Percentiles rank a stretch among this genome's conserved stretches.
Conservation (phyloP, 2,797 vertebrate genomes). For the Echiichthys vipera region DNA sequence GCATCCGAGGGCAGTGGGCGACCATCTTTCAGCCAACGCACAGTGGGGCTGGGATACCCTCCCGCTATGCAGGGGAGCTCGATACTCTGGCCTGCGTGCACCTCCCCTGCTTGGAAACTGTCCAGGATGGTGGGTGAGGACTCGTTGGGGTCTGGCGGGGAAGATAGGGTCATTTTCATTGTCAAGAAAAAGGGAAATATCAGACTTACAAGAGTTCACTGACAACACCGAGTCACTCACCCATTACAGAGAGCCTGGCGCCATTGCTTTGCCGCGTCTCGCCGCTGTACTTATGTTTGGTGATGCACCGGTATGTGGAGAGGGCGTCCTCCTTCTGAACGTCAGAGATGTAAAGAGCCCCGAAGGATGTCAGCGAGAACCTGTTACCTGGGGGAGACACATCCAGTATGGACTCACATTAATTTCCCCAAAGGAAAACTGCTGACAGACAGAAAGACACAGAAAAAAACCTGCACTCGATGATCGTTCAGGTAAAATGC, state of each 20-base stretch:
- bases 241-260: conserved; percentile 95
- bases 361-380: conserved; percentile 95
- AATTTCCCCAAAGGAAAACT: conserved; percentile 13
- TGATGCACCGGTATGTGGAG: conserved; percentile 98
- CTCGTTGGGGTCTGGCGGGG: conserved; percentile 89
- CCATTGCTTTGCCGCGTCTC: conserved; percentile 98
- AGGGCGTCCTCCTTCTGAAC: conserved; percentile 99
- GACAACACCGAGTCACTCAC: conserved; percentile 67
- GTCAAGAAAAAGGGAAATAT: conserved; percentile 11
- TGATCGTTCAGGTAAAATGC: conserved; percentile 47
- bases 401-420: conserved; percentile 26
- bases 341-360: conserved; percentile 98
- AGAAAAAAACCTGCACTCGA: conserved; percentile 7
- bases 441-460: conserved; percentile 16
- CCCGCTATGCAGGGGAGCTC: conserved; percentile 97
- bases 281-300: conserved; percentile 97
- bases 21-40: conserved; percentile 97
- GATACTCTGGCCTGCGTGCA: conserved; percentile 88
- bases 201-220: neutral
- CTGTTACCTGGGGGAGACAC: conserved; percentile 89
- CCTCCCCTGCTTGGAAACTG: conserved; percentile 94
- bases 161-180: conserved; percentile 9
- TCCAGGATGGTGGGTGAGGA: conserved; percentile 95
- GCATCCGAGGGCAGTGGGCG: conserved; percentile 92
- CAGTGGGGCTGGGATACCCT: conserved; percentile 94